Evolutionary conservation across 2,113 vertebrate species (phyloP).

Genomic region (Labrus mixtus): DNA sequence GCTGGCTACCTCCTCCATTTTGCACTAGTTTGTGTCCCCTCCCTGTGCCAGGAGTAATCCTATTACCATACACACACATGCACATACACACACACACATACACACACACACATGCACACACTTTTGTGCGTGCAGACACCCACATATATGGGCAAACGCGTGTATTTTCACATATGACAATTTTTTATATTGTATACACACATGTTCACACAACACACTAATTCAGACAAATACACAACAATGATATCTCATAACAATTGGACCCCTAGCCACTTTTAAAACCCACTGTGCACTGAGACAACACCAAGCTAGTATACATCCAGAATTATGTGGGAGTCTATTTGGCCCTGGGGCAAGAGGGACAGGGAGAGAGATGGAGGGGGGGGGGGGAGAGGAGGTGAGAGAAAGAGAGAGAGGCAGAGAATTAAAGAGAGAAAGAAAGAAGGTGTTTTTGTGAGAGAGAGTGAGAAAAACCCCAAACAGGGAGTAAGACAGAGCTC

Average conservation of each 20-base stretch:
- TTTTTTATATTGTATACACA: constrained; percentile 59
- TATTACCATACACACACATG: constrained; percentile 88
- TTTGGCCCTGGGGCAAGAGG: constrained; percentile 85
- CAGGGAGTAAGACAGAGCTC: constrained; percentile 42
- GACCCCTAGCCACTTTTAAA: constrained; percentile 74
- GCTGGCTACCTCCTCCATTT: constrained; percentile 97
- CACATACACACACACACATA: constrained; percentile 42
- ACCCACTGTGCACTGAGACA: constrained; percentile 68
- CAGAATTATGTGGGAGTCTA: constrained; percentile 84
- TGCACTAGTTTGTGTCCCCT: constrained; percentile 92
- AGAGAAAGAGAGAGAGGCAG: constrained; percentile 30
- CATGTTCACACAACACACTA: constrained; percentile 72
- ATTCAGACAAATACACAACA: constrained; percentile 56
- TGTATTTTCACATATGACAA: constrained; percentile 38
- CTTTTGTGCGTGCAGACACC: constrained; percentile 20
- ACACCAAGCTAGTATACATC: constrained; percentile 76
- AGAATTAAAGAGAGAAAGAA: background rate
- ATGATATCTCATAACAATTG: constrained; percentile 75
- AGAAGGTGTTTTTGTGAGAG: constrained; percentile 62
- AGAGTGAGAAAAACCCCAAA: constrained; percentile 64
- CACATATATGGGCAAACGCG: constrained; percentile 40
- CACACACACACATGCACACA: constrained; percentile 13
- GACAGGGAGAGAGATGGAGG: constrained; percentile 37
- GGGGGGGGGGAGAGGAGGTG: background rate
- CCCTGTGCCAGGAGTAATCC: constrained; percentile 97